Evolutionary conservation across 2,797 vertebrate species (phyloP).

Genomic region (Gymnodraco acuticeps): DNA sequence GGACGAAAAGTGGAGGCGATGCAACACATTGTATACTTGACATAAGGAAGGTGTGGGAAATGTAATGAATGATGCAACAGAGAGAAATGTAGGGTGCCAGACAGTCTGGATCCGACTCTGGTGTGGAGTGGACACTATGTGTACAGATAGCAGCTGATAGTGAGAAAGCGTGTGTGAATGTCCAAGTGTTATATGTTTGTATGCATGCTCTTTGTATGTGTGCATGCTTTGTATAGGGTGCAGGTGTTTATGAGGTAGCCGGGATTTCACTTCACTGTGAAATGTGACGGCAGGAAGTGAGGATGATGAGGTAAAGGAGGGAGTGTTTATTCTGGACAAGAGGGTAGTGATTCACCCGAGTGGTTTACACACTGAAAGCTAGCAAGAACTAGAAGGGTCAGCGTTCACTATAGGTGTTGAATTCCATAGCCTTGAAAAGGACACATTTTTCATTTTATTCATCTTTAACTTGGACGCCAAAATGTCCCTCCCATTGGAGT

Average conservation of each 20-base stretch:
- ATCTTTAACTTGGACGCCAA: constrained; percentile 40
- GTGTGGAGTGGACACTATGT: constrained; percentile 37
- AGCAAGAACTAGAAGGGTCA: constrained; percentile 32
- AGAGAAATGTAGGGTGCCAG: constrained; percentile 65
- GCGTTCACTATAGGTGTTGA: constrained; percentile 54
- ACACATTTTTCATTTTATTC: constrained; percentile 55
- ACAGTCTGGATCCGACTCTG: constrained; percentile 66
- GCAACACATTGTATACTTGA: constrained; percentile 31
- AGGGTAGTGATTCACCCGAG: constrained; percentile 34
- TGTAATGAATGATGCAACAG: constrained; percentile 40
- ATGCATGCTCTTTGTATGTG: constrained; percentile 31
- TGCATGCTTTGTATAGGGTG: constrained; percentile 9
- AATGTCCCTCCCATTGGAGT: constrained; percentile 40
- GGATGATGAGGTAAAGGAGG: constrained; percentile 21
- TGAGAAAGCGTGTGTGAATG: constrained; percentile 49
- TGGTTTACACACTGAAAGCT: constrained; percentile 23
- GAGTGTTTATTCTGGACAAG: constrained; percentile 37
- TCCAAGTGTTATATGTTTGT: constrained; percentile 21
- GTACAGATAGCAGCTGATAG: constrained; percentile 24
- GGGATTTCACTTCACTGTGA: constrained; percentile 57
- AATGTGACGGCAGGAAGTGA: constrained; percentile 65
- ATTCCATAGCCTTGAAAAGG: constrained; percentile 62
- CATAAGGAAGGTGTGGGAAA: constrained; percentile 38
- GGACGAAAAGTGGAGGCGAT: background rate
- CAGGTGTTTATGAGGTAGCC: background rate